Evolutionary conservation across 2,797 vertebrate species (phyloP).

Genomic region (Aplochiton taeniatus): DNA sequence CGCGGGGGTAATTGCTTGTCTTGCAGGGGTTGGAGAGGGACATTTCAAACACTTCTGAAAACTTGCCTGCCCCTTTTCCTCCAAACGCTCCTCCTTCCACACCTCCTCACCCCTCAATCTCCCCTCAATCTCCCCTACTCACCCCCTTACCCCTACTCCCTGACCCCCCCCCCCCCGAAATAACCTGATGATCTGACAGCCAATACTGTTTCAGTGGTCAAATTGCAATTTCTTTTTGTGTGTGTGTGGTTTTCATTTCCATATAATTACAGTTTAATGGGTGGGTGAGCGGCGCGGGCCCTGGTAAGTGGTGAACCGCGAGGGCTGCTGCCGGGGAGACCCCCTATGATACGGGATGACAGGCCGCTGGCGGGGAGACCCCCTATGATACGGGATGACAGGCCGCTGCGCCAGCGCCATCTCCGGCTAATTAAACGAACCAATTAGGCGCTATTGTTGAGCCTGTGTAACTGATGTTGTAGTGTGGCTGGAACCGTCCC

Average conservation of each 20-base stretch:
- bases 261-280: slow-evolving; percentile 81
- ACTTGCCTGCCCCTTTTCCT: slow-evolving; percentile 6
- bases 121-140: too few relatives aligned
- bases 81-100: slow-evolving; percentile 7
- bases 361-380: slow-evolving; percentile 66
- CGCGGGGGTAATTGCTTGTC: slow-evolving; percentile 48
- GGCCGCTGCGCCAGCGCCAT: slow-evolving; percentile 80
- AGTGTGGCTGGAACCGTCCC: slow-evolving; percentile 90
- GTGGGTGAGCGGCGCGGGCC: slow-evolving; percentile 74
- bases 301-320: slow-evolving; percentile 71
- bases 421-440: slow-evolving; percentile 99
- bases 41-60: slow-evolving; percentile 38
- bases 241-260: slow-evolving; percentile 73
- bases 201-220: slow-evolving; percentile 58
- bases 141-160: too few relatives aligned
- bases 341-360: slow-evolving; percentile 85
- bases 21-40: slow-evolving; percentile 42
- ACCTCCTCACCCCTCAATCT: not conserved
- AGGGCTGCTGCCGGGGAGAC: slow-evolving; percentile 58
- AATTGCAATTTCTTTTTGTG: slow-evolving; percentile 56
- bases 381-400: not conserved
- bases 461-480: slow-evolving; percentile 96
- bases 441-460: slow-evolving; percentile 97
- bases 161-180: too few relatives aligned
- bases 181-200: slow-evolving; percentile 27